phyloP scores from a whole-genome alignment of 1,140 invertebrate species.

The Aphaenogaster rudis region DNA sequence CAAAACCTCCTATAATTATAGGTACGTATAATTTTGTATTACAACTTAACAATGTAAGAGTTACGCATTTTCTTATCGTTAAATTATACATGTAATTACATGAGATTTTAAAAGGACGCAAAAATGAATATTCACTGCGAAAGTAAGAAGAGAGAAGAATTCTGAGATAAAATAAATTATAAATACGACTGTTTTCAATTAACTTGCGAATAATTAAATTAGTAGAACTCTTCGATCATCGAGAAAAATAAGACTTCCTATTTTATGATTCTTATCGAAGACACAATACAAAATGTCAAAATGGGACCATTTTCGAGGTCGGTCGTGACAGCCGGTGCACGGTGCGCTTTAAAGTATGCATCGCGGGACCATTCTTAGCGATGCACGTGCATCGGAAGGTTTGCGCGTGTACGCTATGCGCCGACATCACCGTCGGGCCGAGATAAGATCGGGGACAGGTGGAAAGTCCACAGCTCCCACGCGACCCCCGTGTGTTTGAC shows the following conservation, averaged over 20 bases:
- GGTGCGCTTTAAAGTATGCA: slow-evolving; percentile 38
- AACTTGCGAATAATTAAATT: background rate
- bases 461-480: slow-evolving; percentile 72
- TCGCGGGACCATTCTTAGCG: slow-evolving; percentile 64
- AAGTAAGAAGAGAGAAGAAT: background rate
- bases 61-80: background rate
- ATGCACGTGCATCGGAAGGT: slow-evolving; percentile 69
- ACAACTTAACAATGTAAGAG: slow-evolving; percentile 16
- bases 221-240: background rate
- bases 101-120: background rate
- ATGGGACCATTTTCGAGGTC: slow-evolving; percentile 37
- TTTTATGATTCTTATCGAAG: background rate
- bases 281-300: background rate
- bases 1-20: background rate
- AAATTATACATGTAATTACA: background rate
- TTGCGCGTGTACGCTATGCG: slow-evolving; percentile 51
- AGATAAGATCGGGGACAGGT: slow-evolving; percentile 80
- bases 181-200: background rate
- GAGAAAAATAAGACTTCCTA: background rate
- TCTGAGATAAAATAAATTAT: background rate
- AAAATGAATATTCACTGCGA: background rate
- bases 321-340: slow-evolving; percentile 16
- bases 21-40: background rate
- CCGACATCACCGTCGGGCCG: slow-evolving; percentile 53
- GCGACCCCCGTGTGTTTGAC: slow-evolving; percentile 64